Base-by-base conservation (phyloP, 2,113 vertebrate species). In the Thalassarche chlororhynchos region DNA sequence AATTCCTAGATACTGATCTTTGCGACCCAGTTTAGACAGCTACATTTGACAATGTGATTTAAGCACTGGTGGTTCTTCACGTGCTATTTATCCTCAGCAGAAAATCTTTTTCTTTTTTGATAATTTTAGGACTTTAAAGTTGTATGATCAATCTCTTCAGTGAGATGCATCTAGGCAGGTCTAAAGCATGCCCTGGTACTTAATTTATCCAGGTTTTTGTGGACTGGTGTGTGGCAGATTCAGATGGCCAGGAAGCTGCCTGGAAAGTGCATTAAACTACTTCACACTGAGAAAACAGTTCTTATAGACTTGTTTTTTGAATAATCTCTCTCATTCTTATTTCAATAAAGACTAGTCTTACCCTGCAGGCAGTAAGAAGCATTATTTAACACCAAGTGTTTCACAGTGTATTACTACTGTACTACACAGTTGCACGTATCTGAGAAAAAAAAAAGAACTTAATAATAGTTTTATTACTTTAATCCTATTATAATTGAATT, bases 401-500 rank as follows among this genome's bases (percentile, higher is more conserved):
- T 95, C 70, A 71, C 34, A 51, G 0, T 82, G 34, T 87, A 44
- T 58, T 90, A 57, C 61, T 93, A 54, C 23, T 93, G n/a, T 61
- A 42, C 83, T 86, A 64, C 25, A 81, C 19, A 71, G 36, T 52
- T 77, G 70, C 47, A 71, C 5, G 13, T 94, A 93, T 93, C 64
- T 90, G 42, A 62, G 46, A 84, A 95, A 92, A 95, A 95, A 92
- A 95, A 95, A 49, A 47, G 32, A 69, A 82, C 42, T 58, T 96
- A 92, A 68, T 95, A 82, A 75, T 66, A 66, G 66, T 55, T 92
- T 91, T 90, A 90, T 69, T 91, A 40, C 65, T 89, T 96, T 90
- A 94, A 44, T 79, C 26, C 60, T 54, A 5, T 92, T 87, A 72
- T 74, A 94, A 87, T 34, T 87, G 31, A 93, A 89, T 91, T 82